Conservation (phyloP, 1,140 invertebrate species). For the Elysia chlorotica region DNA sequence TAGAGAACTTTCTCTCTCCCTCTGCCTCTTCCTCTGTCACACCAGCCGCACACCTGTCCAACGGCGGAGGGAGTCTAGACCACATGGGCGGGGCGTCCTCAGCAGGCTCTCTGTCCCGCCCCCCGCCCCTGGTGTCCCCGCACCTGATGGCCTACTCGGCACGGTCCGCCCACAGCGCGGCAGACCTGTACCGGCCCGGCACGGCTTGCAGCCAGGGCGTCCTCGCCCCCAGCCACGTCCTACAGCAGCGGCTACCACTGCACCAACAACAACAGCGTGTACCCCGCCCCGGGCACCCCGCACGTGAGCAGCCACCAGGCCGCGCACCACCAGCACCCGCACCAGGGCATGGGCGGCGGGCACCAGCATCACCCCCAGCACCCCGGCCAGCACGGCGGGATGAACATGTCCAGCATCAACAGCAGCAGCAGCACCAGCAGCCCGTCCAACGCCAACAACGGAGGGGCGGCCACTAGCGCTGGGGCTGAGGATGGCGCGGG, state of each 20-base stretch:
- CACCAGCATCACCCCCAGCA: background rate
- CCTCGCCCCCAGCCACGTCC: constrained; percentile 29
- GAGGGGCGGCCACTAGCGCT: constrained; percentile 22
- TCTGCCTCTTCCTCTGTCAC: too few species aligned
- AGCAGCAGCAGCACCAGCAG: constrained; percentile 23
- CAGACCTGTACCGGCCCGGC: constrained; percentile 45
- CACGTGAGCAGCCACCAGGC: constrained; percentile 7
- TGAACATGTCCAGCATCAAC: constrained; percentile 27
- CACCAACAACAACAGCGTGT: too few species aligned
- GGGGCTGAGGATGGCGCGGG: constrained; percentile 30
- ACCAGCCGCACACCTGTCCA: constrained; percentile 30
- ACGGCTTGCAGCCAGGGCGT: constrained; percentile 34
- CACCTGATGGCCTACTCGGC: constrained; percentile 46
- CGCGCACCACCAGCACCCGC: constrained; percentile 9
- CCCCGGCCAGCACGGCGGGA: constrained; percentile 24
- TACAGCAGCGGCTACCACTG: constrained; percentile 34
- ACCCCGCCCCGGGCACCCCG: constrained; percentile 6
- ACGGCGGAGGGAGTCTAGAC: too few species aligned
- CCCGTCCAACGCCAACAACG: constrained; percentile 27
- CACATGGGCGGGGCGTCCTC: constrained; percentile 35
- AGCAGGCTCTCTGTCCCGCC: constrained; percentile 35
- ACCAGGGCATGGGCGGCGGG: background rate
- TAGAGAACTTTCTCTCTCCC: constrained; percentile 54
- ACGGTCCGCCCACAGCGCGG: constrained; percentile 32
- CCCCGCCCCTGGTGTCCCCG: constrained; percentile 40